Evolutionary conservation across 2,888 invertebrate genomes (phyloP).

Genomic region (Apotomis betuletana): DNA sequence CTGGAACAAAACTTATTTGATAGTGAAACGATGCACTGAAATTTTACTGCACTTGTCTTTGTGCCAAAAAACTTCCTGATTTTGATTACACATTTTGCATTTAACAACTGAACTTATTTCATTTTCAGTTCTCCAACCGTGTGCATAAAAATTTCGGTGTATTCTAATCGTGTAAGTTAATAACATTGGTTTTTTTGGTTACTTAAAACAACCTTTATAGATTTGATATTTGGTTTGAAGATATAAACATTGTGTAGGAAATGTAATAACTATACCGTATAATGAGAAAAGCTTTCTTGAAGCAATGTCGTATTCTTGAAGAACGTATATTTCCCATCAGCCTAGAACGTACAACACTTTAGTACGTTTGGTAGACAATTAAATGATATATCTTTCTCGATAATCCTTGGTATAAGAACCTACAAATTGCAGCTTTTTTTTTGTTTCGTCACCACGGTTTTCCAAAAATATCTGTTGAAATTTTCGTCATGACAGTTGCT

Average conservation of each 20-base stretch:
- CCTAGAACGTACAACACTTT: not conserved
- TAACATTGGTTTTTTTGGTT: too few relatives aligned
- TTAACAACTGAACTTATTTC: not conserved
- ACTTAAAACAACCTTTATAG: not conserved
- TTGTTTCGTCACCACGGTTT: too few relatives aligned
- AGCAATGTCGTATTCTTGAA: constrained; percentile 1
- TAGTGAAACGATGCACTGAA: constrained; percentile 25
- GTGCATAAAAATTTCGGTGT: not conserved
- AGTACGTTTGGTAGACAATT: too few relatives aligned
- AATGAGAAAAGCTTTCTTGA: too few relatives aligned
- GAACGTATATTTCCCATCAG: not conserved
- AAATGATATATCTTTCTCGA: too few relatives aligned
- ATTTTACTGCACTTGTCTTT: constrained; percentile 21
- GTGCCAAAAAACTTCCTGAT: constrained; percentile 33
- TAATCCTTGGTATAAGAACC: too few relatives aligned
- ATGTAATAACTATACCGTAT: too few relatives aligned
- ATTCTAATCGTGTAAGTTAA: not conserved
- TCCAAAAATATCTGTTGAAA: too few relatives aligned
- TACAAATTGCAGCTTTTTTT: too few relatives aligned
- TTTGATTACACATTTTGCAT: not conserved
- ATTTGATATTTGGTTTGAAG: too few relatives aligned
- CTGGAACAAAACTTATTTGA: constrained; percentile 1
- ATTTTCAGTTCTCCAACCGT: not conserved
- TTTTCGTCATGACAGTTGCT: too few relatives aligned
- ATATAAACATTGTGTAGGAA: too few relatives aligned